A percentile compares a stretch with the other conserved stretches of the same genome.
Conservation (phyloP, 2,797 vertebrate genomes). For the Hoplostethus mediterraneus region DNA sequence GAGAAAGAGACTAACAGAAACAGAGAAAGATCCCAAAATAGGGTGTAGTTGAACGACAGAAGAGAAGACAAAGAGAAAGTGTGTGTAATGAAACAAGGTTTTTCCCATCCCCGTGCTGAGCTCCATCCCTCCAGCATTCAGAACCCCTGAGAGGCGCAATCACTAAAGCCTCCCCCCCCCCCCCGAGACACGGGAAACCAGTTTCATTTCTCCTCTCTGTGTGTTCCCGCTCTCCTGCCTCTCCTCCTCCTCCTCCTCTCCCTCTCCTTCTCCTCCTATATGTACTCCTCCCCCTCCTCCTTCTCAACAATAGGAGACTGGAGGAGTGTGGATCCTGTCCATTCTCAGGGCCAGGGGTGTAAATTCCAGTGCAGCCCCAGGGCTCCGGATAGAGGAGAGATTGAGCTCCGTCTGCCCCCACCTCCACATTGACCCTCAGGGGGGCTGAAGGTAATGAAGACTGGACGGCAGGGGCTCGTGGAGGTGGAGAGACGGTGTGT, state of each 20-base stretch:
- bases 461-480: slow-evolving; percentile 83
- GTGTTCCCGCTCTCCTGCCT: slow-evolving; percentile 74
- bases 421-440: slow-evolving; percentile 82
- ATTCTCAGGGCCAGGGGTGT: slow-evolving; percentile 90
- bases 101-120: slow-evolving; percentile 62
- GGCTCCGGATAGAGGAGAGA: slow-evolving; percentile 72
- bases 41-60: not conserved
- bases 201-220: slow-evolving; percentile 75
- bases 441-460: slow-evolving; percentile 95
- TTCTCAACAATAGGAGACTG: slow-evolving; percentile 73
- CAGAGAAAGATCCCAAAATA: slow-evolving; percentile 1
- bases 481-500: slow-evolving; percentile 55
- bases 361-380: slow-evolving; percentile 93
- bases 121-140: slow-evolving; percentile 53
- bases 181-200: slow-evolving; percentile 67
- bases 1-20: not conserved
- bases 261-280: slow-evolving; percentile 27
- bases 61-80: slow-evolving; percentile 11
- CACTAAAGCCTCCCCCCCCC: slow-evolving; percentile 45
- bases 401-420: slow-evolving; percentile 63
- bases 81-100: slow-evolving; percentile 18
- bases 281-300: slow-evolving; percentile 61
- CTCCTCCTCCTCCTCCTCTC: slow-evolving; percentile 43
- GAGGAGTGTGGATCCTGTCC: slow-evolving; percentile 87
- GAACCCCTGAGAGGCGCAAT: slow-evolving; percentile 50